Percentiles rank a stretch among this genome's conserved stretches.
Conservation (phyloP, 1,140 invertebrate species). For the Drosophila rhopaloa region DNA sequence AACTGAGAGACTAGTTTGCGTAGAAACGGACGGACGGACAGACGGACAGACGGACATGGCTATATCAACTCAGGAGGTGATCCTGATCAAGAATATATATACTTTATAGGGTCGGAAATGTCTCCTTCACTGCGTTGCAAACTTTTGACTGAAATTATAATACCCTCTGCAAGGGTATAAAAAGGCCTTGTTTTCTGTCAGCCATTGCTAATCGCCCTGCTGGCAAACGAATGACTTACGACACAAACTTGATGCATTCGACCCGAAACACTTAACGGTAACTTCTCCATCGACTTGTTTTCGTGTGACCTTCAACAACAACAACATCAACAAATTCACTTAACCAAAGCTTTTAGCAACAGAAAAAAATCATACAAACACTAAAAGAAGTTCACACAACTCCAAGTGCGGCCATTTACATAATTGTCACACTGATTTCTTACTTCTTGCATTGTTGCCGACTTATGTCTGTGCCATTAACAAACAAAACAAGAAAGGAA, state of each 20-base stretch:
- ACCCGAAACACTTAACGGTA: slow-evolving; percentile 74
- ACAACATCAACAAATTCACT: slow-evolving; percentile 64
- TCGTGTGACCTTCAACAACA: slow-evolving; percentile 65
- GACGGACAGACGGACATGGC: too few species aligned
- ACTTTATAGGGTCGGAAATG: too few species aligned
- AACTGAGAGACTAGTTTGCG: too few species aligned
- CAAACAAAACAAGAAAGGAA: too few species aligned
- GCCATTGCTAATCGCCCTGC: slow-evolving; percentile 26
- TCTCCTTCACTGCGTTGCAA: too few species aligned
- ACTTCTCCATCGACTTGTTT: slow-evolving; percentile 23
- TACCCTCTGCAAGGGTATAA: too few species aligned
- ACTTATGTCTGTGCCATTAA: slow-evolving; percentile 61
- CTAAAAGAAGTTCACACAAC: slow-evolving; percentile 47
- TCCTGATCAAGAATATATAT: too few species aligned
- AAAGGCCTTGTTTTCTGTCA: not conserved
- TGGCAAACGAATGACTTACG: slow-evolving; percentile 66
- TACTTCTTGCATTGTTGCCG: slow-evolving; percentile 20
- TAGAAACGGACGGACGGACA: too few species aligned
- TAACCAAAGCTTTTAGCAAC: slow-evolving; percentile 49
- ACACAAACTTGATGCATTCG: slow-evolving; percentile 72
- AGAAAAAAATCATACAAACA: slow-evolving; percentile 3
- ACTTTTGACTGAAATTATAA: too few species aligned
- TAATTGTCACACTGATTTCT: slow-evolving; percentile 78
- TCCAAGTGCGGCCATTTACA: slow-evolving; percentile 77
- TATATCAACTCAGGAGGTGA: too few species aligned